phyloP scores from a whole-genome alignment of 2,113 vertebrate genomes.

The Dipodomys merriami region DNA sequence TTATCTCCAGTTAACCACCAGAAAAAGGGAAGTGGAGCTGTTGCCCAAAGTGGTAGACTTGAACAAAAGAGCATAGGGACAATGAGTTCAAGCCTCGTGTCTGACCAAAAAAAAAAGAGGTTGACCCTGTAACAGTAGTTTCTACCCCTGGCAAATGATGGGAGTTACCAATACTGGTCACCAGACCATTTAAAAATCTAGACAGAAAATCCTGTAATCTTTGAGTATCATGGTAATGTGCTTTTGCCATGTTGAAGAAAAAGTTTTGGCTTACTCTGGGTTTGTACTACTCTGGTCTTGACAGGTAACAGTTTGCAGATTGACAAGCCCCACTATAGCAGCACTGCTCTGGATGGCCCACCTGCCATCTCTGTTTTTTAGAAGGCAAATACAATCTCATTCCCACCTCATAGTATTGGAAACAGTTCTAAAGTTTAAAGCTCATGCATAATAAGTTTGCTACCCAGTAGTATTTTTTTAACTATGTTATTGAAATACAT shows the following conservation, averaged over 20 bases:
- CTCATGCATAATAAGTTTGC: not conserved
- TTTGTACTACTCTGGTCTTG: not conserved
- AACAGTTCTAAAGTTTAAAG: not conserved
- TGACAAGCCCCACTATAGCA: not conserved
- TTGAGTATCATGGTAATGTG: not conserved
- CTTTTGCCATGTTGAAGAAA: not conserved
- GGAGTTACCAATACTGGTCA: not conserved
- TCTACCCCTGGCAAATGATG: not conserved
- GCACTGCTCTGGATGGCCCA: not conserved
- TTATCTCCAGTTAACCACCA: no score
- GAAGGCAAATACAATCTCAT: not conserved
- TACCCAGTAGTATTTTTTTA: not conserved
- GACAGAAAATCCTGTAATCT: not conserved
- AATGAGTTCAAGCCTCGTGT: no score
- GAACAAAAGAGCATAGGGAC: no score
- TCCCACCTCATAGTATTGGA: not conserved
- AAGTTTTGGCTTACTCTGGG: not conserved
- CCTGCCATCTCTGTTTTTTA: not conserved
- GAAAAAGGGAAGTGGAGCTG: no score
- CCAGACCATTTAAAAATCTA: no score
- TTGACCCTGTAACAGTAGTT: not conserved
- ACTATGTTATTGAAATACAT: not conserved
- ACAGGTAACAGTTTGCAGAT: not conserved
- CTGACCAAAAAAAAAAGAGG: not conserved
- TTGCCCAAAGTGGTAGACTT: no score